A percentile compares a stretch with the other conserved stretches of the same genome.
Evolutionary conservation across 2,797 vertebrate genomes (phyloP).

Genomic region (Dicrostonyx torquatus): DNA sequence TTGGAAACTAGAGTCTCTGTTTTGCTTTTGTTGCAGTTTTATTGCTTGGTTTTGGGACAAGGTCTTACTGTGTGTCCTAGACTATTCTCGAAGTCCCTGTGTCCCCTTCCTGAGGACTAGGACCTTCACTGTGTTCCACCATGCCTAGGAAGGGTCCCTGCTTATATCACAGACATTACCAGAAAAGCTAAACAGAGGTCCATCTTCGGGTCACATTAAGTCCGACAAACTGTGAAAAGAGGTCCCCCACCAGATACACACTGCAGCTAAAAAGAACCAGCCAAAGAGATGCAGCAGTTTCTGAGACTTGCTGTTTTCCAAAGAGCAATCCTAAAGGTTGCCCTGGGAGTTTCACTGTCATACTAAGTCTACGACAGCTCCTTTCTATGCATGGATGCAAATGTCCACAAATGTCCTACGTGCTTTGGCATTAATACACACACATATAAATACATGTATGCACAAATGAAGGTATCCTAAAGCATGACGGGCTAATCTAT

Average conservation of each 20-base stretch:
- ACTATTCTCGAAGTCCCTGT: not conserved
- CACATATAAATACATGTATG: not conserved
- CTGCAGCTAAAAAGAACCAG: not conserved
- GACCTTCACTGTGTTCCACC: not conserved
- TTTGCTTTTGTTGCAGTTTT: not conserved
- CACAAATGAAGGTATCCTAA: constrained; percentile 33
- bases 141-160: not conserved
- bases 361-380: not conserved
- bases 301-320: not conserved
- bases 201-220: not conserved
- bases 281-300: not conserved
- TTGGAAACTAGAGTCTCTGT: not conserved
- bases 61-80: not conserved
- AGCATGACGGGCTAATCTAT: not conserved
- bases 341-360: not conserved
- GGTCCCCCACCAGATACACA: not conserved
- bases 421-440: not conserved
- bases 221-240: not conserved
- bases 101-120: not conserved
- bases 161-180: not conserved
- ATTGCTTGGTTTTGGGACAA: not conserved
- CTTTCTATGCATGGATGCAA: constrained; percentile 6
- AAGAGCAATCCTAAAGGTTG: not conserved
- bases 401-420: not conserved
- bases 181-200: not conserved